phyloP scores from a whole-genome alignment of 2,113 vertebrate species.

The Alligator sinensis region DNA sequence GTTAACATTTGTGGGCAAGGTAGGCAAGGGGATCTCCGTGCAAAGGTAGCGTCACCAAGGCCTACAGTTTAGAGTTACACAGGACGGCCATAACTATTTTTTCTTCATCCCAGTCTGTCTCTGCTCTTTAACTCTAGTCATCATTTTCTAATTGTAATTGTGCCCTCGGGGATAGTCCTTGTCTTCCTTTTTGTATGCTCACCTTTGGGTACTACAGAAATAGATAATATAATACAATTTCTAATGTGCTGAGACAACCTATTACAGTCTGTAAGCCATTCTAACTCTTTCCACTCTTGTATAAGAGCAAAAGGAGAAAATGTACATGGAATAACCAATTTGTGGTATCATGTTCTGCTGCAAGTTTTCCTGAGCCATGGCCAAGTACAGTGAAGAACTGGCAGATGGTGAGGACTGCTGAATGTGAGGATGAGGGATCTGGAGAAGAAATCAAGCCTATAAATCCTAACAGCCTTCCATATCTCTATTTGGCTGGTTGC shows the following conservation, averaged over 20 bases:
- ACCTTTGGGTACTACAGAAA: neutral
- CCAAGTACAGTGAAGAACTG: neutral
- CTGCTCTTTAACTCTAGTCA: rapidly evolving
- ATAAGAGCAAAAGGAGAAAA: neutral
- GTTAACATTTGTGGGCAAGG: neutral
- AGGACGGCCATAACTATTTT: neutral
- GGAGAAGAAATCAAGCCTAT: neutral
- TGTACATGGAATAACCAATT: neutral
- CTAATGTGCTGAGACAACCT: neutral
- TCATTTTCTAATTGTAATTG: neutral
- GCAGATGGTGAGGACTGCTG: neutral
- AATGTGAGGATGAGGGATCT: neutral
- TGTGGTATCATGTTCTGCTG: neutral
- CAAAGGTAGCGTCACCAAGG: neutral
- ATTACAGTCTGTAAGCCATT: neutral
- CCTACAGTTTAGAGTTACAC: neutral
- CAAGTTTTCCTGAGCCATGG: neutral
- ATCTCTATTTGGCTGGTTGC: neutral
- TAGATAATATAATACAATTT: neutral
- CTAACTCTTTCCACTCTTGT: neutral
- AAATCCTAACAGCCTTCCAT: neutral
- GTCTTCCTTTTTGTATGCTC: neutral
- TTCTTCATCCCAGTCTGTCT: neutral
- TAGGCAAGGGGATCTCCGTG: neutral
- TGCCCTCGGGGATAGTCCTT: neutral